These are phyloP conservation scores for Apaloderma vittatum DNA, from an alignment of 2,113 vertebrate species.

Conservation along the genomic window DNA sequence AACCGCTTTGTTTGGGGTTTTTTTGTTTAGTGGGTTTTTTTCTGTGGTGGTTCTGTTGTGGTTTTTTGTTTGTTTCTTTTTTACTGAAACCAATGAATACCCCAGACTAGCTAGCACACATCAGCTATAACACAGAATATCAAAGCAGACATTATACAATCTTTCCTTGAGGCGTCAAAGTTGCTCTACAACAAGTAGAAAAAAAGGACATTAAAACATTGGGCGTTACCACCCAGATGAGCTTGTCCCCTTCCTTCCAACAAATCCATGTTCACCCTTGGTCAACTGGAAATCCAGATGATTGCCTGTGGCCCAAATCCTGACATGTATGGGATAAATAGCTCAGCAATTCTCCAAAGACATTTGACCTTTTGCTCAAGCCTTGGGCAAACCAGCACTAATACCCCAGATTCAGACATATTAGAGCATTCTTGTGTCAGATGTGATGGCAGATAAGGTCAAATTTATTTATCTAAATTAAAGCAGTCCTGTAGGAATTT, in stretches of 20 bases:
- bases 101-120: neutral
- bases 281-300: neutral
- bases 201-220: neutral
- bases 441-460: neutral
- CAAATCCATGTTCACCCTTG: neutral
- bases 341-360: neutral
- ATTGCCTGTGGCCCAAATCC: neutral
- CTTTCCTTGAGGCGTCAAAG: neutral
- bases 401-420: neutral
- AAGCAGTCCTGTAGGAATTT: neutral
- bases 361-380: neutral
- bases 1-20: neutral
- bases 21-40: neutral
- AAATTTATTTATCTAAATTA: neutral
- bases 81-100: neutral
- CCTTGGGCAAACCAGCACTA: neutral
- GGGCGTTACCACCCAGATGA: neutral
- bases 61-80: neutral
- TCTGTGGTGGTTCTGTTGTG: too few species aligned
- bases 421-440: neutral
- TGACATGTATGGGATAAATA: fast-evolving
- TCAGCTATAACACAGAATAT: neutral
- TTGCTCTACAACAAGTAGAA: neutral
- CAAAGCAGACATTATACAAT: neutral
- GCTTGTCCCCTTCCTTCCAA: neutral